A percentile compares a stretch with the other conserved stretches of the same genome.
These are phyloP conservation scores for human (Homo sapiens) DNA, from an alignment of 2,113 vertebrate genomes.

Conservation along the genomic window DNA sequence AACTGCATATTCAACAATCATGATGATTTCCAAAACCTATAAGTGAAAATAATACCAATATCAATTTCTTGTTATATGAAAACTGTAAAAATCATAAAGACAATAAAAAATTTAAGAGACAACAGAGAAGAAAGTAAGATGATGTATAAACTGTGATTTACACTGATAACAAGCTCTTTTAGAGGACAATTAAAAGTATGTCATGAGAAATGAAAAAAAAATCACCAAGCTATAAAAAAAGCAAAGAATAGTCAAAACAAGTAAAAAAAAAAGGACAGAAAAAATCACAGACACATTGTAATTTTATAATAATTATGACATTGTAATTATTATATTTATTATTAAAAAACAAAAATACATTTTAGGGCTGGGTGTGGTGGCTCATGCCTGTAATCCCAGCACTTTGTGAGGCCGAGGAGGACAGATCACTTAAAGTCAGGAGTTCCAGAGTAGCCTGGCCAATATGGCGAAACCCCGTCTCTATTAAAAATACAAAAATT, in stretches of 20 bases:
- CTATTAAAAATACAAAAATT: too few species aligned
- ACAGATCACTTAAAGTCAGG: too few species aligned
- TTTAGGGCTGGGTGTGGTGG: too few species aligned
- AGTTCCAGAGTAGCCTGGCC: too few species aligned
- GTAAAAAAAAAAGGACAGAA: neutral
- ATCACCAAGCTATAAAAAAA: neutral
- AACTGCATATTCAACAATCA: neutral
- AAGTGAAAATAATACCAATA: neutral
- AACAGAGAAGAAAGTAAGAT: neutral
- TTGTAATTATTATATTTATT: neutral
- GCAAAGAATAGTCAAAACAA: neutral
- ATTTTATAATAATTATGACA: neutral
- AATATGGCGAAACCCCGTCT: too few species aligned
- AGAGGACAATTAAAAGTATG: neutral
- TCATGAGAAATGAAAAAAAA: neutral
- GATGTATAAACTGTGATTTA: neutral
- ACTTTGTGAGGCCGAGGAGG: too few species aligned
- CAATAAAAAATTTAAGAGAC: neutral
- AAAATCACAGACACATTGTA: neutral
- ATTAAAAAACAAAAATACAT: too few species aligned
- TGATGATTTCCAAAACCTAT: neutral
- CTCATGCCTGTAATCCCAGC: too few species aligned
- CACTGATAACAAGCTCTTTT: neutral
- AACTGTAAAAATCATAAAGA: neutral
- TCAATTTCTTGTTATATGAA: neutral